phyloP scores from a whole-genome alignment of 2,797 vertebrate species.

The Ispidina lecontei region DNA sequence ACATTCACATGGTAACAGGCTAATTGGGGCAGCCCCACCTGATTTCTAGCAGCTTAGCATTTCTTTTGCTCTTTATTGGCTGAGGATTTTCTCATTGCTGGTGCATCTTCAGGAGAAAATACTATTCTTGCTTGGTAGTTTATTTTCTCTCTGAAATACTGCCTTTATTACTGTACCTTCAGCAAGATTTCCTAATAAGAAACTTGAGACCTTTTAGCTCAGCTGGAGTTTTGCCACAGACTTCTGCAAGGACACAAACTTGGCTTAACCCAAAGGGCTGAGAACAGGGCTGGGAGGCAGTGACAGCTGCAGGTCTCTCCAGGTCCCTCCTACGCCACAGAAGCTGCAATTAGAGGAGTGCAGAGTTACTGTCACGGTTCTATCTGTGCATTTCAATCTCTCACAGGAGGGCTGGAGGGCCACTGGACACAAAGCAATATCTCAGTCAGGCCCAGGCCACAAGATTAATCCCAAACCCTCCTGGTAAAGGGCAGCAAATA shows the following conservation, averaged over 20 bases:
- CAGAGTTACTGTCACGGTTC: background rate
- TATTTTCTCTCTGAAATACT: slow-evolving; percentile 1
- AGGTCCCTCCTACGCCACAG: background rate
- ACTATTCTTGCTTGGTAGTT: background rate
- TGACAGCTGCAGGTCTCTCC: background rate
- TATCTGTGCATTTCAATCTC: background rate
- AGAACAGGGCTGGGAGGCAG: background rate
- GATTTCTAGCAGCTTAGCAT: background rate
- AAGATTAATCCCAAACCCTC: background rate
- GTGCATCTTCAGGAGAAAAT: background rate
- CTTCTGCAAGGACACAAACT: background rate
- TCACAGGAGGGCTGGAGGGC: background rate
- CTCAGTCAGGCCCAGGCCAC: background rate
- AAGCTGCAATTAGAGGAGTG: background rate
- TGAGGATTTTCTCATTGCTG: slow-evolving; percentile 13
- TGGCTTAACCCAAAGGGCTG: background rate
- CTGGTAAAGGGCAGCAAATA: background rate
- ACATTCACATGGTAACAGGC: background rate
- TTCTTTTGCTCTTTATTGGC: slow-evolving; percentile 8
- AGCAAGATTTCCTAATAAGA: background rate
- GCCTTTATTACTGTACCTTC: background rate
- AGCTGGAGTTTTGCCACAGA: background rate
- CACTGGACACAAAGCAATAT: background rate
- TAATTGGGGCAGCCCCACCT: slow-evolving; percentile 1
- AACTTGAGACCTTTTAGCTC: background rate